Evolutionary conservation across 1,140 invertebrate species (phyloP), one percentile per base, ranked within the genome.

Genomic region (Leucophenga varia): DNA sequence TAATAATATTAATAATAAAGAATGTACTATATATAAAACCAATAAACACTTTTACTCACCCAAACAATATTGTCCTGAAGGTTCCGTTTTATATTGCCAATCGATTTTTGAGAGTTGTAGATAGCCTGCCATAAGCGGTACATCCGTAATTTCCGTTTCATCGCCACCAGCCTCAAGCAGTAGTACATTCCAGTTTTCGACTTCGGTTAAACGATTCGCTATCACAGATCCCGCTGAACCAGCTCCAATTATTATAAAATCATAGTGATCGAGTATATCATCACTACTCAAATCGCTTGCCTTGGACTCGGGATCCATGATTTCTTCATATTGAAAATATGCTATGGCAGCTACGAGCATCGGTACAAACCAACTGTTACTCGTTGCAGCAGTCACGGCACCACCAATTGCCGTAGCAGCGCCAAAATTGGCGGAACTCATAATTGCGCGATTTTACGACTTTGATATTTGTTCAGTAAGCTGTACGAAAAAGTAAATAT

Each of bases 141-240:
- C 89, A 59, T 93, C 90, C 0, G 90, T 91, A 52, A 94, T 86
- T 67, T 93, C 89, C 1, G 89, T 91, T 75, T 96, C 94, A 75
- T 93, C 88, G 3, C 88, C 90, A 0, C 93, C 94, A 3, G 93
- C 93, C 80, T 97, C 94, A 47, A 97, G 57, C 0, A 97, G 75
- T 2, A 96, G 77, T 0, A 95, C 86, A 43, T 85, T 89, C 88
- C 88, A 91, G 47, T 88, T 78, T 57, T 85, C 82, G n/a, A 90
- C 79, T 73, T 91, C 89, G 9, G 85, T 86, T 2, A 91, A 69
- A 14, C 88, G 79, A 75, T 89, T 96, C 0, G 95, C 95, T 7
- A 98, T 78, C n/a, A 97, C 94, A 3, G 91, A 85, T 16, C 88
- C 95, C 58, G 94, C 93, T 0, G 94, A 97, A 8, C 95, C 95